Conservation (phyloP, 2,797 vertebrate genomes). For the Pipistrellus pygmaeus region DNA sequence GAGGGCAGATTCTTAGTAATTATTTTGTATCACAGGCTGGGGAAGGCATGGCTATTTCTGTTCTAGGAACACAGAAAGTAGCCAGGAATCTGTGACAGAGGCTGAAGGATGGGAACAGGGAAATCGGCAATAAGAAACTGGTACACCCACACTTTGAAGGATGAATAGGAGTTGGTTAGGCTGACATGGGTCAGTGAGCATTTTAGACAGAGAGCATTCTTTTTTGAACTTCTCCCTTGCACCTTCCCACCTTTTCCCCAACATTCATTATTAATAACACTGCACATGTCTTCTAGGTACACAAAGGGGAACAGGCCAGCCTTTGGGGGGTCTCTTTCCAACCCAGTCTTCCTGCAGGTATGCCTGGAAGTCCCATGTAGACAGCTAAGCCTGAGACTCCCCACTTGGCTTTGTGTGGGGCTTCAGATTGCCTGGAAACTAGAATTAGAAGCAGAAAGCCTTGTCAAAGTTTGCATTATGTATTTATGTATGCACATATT, state of each 20-base stretch:
- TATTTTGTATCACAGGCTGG: neutral
- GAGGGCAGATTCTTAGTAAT: neutral
- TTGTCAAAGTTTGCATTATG: neutral
- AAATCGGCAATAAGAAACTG: neutral
- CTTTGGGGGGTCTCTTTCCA: neutral
- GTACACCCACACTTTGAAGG: neutral
- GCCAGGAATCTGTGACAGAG: neutral
- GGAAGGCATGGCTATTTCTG: neutral
- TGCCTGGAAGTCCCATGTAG: neutral
- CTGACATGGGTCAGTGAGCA: neutral
- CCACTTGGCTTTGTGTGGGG: neutral
- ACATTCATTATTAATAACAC: neutral
- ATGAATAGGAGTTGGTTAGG: neutral
- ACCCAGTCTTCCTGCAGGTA: neutral
- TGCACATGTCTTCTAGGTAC: neutral
- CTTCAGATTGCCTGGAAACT: neutral
- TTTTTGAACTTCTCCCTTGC: neutral
- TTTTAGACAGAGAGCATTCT: neutral
- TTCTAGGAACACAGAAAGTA: neutral
- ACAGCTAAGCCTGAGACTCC: neutral
- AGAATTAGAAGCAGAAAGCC: neutral
- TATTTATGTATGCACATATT: neutral
- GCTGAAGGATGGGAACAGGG: neutral
- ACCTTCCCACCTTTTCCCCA: neutral
- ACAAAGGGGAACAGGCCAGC: accelerated